A percentile compares a stretch with the other conserved stretches of the same genome.
Conservation (phyloP, 2,113 vertebrate species). For the Bettongia penicillata region DNA sequence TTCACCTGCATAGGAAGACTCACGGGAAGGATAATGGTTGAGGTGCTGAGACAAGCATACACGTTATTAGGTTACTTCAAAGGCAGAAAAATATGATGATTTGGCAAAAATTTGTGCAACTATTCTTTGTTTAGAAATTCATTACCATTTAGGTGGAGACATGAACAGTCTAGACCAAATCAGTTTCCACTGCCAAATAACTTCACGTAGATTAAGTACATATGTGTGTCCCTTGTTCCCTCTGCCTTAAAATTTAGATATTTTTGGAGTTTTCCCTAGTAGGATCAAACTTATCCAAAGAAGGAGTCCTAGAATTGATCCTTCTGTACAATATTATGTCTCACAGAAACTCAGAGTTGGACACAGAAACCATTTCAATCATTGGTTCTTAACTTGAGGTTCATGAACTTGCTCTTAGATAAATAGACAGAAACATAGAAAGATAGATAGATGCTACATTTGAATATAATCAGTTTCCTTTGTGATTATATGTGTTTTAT, state of each 20-base stretch:
- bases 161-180: background rate
- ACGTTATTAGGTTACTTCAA: background rate
- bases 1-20: background rate
- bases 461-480: background rate
- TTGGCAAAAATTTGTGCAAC: background rate
- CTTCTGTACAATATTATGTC: background rate
- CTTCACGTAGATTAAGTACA: background rate
- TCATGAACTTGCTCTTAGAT: background rate
- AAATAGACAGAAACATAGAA: background rate
- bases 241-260: background rate
- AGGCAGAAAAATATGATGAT: background rate
- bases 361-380: background rate
- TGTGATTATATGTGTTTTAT: background rate
- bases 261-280: background rate
- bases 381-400: background rate
- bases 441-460: background rate
- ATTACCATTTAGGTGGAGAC: background rate
- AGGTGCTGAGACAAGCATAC: background rate
- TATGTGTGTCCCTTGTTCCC: background rate
- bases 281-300: background rate
- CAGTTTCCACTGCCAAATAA: background rate
- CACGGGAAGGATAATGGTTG: slow-evolving; percentile 14
- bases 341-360: background rate
- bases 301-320: background rate
- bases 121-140: slow-evolving; percentile 22